A percentile compares a stretch with the other conserved stretches of the same genome.
These are phyloP conservation scores for Neolamprologus devosi DNA, from an alignment of 2,113 vertebrate species.

Conservation along the genomic window DNA sequence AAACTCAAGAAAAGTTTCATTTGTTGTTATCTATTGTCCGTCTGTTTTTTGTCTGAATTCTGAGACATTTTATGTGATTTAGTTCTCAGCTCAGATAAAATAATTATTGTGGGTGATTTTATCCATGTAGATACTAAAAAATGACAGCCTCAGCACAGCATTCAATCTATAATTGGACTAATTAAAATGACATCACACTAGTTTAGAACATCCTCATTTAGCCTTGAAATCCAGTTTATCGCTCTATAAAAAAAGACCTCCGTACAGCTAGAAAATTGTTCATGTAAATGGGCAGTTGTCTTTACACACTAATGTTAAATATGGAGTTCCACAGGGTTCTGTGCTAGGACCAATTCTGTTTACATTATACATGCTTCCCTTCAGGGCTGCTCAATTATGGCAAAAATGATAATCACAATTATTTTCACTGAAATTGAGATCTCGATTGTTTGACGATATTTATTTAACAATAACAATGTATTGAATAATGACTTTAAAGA, in stretches of 20 bases:
- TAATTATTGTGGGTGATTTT: neutral
- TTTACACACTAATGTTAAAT: neutral
- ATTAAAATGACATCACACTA: neutral
- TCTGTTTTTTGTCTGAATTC: neutral
- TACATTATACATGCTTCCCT: neutral
- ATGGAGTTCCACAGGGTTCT: neutral
- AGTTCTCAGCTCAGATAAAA: neutral
- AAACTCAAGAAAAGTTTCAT: neutral
- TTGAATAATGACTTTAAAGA: too few species aligned
- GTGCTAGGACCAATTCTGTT: neutral
- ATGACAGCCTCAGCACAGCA: accelerated
- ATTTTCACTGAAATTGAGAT: too few species aligned
- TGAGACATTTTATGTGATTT: neutral
- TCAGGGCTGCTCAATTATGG: too few species aligned
- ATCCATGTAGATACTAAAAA: neutral
- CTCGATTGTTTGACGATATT: too few species aligned
- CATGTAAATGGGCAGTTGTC: neutral
- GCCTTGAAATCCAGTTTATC: neutral
- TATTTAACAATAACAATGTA: too few species aligned
- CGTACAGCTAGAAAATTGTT: neutral
- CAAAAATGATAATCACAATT: too few species aligned
- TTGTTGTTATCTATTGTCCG: neutral
- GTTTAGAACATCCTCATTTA: neutral
- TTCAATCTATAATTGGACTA: neutral
- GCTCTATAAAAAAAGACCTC: neutral